Base-by-base conservation (phyloP, 1,140 invertebrate species). In the Zaprionus ornatus region DNA sequence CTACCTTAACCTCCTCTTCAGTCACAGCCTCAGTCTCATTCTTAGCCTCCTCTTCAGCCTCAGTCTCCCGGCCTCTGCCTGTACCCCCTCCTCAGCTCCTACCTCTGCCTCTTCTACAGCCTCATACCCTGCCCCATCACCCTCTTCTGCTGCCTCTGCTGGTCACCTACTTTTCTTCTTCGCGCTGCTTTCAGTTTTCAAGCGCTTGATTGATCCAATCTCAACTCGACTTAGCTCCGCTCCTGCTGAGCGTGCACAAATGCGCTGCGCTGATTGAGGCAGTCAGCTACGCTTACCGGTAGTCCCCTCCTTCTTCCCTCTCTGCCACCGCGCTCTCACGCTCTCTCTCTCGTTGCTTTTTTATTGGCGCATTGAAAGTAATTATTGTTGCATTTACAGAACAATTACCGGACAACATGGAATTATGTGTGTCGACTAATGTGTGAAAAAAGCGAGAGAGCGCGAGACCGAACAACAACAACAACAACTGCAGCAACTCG, bases 381-480 rank as follows among this genome's bases (percentile, higher is more conserved):
- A 88, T 90, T 90, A 90, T 90, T 90, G 85, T 79, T 90, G 85
- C 86, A 90, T 90, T 90, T 90, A 90, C 79, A 90, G 85, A 90
- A 90, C 85, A 82, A 90, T 90, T 90, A 90, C 85, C 85, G 76
- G 86, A 73, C 85, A 90, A 90, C 85, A 85, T 90, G 81, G 68
- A 85, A 90, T 85, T 85, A 90, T 90, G 72, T 90, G 84, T 88
- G 84, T 88, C 85, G 84, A 67, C 62, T 85, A 90, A 90, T 90
- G 86, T 90, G 85, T 90, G 85, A 90, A 88, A 78, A 75, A 80
- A 65, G n/a, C 35, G 63, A 62, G 50, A 17, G 23, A 55, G 57
- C 48, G 40, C 25, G 13, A 25, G 29, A 9, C n/a, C n/a, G n/a
- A 27, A n/a, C 15, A 17, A 13, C 54, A 68, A 45, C 10, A 5